These are phyloP conservation scores for Pseudomyrmex gracilis DNA, from an alignment of 1,140 invertebrate genomes.

Conservation along the genomic window DNA sequence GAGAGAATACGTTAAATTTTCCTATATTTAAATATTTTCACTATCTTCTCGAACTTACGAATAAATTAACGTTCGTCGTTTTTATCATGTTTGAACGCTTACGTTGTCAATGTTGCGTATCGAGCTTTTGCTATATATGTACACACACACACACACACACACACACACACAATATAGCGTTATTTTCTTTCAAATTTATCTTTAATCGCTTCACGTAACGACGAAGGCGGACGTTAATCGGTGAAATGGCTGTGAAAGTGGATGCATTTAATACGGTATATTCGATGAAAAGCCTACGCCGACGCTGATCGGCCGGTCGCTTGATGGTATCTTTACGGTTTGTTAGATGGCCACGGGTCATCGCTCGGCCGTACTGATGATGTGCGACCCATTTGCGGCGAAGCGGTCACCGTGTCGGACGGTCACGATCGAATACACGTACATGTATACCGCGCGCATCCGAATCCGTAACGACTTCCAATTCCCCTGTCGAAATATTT, in stretches of 20 bases:
- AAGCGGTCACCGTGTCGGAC: slow-evolving; percentile 46
- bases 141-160: no score
- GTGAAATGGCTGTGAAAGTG: slow-evolving; percentile 41
- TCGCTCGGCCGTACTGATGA: slow-evolving; percentile 50
- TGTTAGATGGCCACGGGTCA: slow-evolving; percentile 62
- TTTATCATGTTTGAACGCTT: neutral
- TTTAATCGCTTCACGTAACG: neutral
- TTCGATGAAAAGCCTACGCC: slow-evolving; percentile 49
- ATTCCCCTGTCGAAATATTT: neutral
- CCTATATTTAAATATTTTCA: neutral
- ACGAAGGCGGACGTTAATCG: slow-evolving; percentile 7
- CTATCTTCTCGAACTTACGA: neutral
- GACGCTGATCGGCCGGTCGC: slow-evolving; percentile 30
- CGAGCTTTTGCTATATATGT: neutral
- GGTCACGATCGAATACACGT: slow-evolving; percentile 42
- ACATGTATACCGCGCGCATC: neutral
- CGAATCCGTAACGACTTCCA: neutral
- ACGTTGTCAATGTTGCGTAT: neutral
- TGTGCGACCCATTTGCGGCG: slow-evolving; percentile 59
- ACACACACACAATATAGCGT: no score
- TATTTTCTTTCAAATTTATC: neutral
- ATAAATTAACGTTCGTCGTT: neutral
- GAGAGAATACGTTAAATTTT: neutral
- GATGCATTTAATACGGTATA: slow-evolving; percentile 44
- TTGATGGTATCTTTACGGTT: slow-evolving; percentile 60